These are phyloP conservation scores for Anniella stebbinsi DNA, from an alignment of 2,797 vertebrate species.

Conservation along the genomic window DNA sequence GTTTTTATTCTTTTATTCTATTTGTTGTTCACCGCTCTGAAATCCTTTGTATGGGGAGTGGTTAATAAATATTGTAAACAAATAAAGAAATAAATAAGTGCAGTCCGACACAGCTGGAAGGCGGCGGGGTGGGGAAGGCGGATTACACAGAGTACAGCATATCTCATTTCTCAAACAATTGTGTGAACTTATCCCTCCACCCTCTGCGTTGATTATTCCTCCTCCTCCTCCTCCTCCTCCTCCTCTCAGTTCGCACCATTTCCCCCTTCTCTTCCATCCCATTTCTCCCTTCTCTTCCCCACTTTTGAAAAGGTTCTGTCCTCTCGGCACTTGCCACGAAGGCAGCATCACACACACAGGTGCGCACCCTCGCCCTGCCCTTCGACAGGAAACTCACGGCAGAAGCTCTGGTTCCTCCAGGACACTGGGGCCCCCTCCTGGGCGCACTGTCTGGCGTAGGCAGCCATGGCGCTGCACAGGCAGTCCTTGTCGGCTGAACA, in stretches of 20 bases:
- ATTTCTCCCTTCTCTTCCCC: fast-evolving
- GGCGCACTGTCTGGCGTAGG: constrained; percentile 85
- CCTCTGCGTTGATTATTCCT: fast-evolving
- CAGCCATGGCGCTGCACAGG: constrained; percentile 84
- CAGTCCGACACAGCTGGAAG: too few species aligned
- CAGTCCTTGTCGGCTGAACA: constrained; percentile 78
- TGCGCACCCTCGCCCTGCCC: fast-evolving
- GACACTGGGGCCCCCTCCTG: constrained; percentile 78
- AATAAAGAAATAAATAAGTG: too few species aligned
- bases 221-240: background rate
- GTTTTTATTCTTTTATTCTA: too few species aligned
- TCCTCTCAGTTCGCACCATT: background rate
- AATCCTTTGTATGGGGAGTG: too few species aligned
- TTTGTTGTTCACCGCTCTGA: too few species aligned
- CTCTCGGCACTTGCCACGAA: background rate
- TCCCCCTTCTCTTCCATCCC: background rate
- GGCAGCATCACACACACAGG: background rate
- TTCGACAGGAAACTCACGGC: constrained; percentile 78
- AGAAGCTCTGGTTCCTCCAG: constrained; percentile 90
- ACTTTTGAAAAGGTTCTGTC: too few species aligned
- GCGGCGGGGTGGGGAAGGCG: too few species aligned
- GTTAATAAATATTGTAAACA: too few species aligned
- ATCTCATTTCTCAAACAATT: background rate
- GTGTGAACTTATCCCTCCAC: too few species aligned
- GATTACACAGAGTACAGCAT: too few species aligned